phyloP scores from a whole-genome alignment of 2,113 vertebrate species.

The Megaceryle maxima region DNA sequence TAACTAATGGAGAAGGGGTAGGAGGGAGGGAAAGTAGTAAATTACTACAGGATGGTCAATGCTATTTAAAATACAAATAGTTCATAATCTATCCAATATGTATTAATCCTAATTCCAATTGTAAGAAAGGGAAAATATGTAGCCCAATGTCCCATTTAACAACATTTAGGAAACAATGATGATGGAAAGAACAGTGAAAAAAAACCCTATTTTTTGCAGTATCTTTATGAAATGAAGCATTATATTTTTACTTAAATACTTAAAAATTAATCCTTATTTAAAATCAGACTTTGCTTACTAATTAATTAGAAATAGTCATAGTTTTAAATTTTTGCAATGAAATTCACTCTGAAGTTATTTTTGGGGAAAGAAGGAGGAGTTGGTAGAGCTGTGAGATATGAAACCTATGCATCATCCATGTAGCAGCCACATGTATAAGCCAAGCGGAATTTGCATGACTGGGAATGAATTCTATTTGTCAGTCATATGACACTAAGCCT shows the following conservation, averaged over 20 bases:
- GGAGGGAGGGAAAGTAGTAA: neutral
- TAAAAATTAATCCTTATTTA: neutral
- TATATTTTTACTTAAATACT: neutral
- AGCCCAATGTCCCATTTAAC: neutral
- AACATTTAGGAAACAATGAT: neutral
- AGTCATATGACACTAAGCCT: neutral
- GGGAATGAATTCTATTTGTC: neutral
- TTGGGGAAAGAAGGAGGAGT: neutral
- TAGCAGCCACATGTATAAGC: neutral
- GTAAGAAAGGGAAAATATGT: neutral
- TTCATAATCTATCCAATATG: neutral
- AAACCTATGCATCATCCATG: neutral
- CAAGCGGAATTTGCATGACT: neutral
- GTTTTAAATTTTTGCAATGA: neutral
- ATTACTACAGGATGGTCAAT: neutral
- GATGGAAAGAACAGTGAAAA: neutral
- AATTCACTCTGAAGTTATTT: neutral
- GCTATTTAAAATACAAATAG: neutral
- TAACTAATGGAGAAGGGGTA: neutral
- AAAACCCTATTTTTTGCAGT: neutral
- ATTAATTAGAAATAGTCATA: neutral
- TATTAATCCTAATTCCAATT: neutral
- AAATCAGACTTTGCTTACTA: neutral
- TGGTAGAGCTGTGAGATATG: neutral
- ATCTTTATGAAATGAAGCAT: neutral